These are phyloP conservation scores for Aphelenchoides avenae DNA, from an alignment of 1,140 invertebrate genomes.

Conservation along the genomic window DNA sequence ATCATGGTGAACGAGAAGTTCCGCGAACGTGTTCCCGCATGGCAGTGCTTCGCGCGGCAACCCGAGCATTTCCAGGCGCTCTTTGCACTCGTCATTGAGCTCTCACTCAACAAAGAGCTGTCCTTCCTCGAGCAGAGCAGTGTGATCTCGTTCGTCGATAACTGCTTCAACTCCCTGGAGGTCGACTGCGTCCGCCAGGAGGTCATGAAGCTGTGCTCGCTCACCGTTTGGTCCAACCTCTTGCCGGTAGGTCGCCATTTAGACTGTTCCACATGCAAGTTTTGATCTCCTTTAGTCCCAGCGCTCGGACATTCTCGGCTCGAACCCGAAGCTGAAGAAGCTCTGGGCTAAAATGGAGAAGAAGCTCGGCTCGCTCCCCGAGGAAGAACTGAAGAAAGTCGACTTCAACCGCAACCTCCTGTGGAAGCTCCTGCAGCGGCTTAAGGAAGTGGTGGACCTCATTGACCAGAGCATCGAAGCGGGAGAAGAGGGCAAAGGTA, in stretches of 20 bases:
- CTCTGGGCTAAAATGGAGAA: conserved; percentile 85
- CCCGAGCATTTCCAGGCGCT: conserved; percentile 79
- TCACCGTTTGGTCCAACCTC: conserved; percentile 88
- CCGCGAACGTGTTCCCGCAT: conserved; percentile 88
- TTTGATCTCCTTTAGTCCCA: conserved; percentile 64
- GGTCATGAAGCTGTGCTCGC: conserved; percentile 81
- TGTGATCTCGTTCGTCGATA: conserved; percentile 83
- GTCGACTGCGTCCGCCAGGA: conserved; percentile 84
- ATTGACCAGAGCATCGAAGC: too few relatives aligned
- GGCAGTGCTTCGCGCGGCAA: conserved; percentile 78
- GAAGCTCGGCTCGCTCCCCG: conserved; percentile 70
- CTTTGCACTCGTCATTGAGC: conserved; percentile 76
- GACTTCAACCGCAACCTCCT: conserved; percentile 84
- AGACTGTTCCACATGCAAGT: conserved; percentile 7
- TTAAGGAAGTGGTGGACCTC: conserved; percentile 75
- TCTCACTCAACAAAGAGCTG: conserved; percentile 64
- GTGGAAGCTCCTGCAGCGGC: conserved; percentile 81
- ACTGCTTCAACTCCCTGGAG: conserved; percentile 89
- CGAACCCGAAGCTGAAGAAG: conserved; percentile 81
- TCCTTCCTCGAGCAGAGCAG: conserved; percentile 77
- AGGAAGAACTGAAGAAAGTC: conserved; percentile 69
- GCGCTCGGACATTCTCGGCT: conserved; percentile 77
- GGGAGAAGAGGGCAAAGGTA: conserved; percentile 30
- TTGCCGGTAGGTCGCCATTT: conserved; percentile 68
- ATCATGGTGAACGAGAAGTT: conserved; percentile 98